These are phyloP conservation scores for Salvelinus namaycush DNA, from an alignment of 2,113 vertebrate genomes.

Conservation along the genomic window DNA sequence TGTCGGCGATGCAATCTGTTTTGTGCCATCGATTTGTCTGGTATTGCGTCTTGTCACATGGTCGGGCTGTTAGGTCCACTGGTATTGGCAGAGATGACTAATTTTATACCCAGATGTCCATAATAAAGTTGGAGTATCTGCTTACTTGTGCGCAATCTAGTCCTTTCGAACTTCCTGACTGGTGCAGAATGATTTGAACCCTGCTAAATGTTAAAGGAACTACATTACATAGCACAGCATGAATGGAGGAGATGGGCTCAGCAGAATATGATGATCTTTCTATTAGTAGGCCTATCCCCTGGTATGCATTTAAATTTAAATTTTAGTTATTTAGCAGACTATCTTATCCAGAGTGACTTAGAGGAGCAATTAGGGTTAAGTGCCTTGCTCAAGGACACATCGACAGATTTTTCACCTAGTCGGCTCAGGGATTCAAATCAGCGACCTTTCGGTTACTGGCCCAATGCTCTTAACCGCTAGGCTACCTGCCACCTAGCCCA, in stretches of 20 bases:
- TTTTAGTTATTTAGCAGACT: too few species aligned
- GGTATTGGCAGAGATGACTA: constrained; percentile 78
- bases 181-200: constrained; percentile 70
- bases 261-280: constrained; percentile 69
- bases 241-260: constrained; percentile 50
- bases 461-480: too few species aligned
- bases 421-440: too few species aligned
- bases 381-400: too few species aligned
- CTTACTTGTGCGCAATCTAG: constrained; percentile 73
- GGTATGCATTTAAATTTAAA: background rate
- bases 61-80: constrained; percentile 71
- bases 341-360: too few species aligned
- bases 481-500: background rate
- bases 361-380: too few species aligned
- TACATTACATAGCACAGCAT: constrained; percentile 58
- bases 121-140: constrained; percentile 79
- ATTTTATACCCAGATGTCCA: constrained; percentile 81
- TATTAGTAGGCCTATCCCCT: constrained; percentile 48
- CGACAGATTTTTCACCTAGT: too few species aligned
- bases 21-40: constrained; percentile 77
- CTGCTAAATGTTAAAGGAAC: constrained; percentile 74
- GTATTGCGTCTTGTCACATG: constrained; percentile 72
- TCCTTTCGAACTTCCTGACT: constrained; percentile 71
- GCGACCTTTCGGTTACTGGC: too few species aligned
- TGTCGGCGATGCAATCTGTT: constrained; percentile 79